Evolutionary conservation across 2,888 invertebrate genomes (phyloP).

Genomic region (Deilephila elpenor): DNA sequence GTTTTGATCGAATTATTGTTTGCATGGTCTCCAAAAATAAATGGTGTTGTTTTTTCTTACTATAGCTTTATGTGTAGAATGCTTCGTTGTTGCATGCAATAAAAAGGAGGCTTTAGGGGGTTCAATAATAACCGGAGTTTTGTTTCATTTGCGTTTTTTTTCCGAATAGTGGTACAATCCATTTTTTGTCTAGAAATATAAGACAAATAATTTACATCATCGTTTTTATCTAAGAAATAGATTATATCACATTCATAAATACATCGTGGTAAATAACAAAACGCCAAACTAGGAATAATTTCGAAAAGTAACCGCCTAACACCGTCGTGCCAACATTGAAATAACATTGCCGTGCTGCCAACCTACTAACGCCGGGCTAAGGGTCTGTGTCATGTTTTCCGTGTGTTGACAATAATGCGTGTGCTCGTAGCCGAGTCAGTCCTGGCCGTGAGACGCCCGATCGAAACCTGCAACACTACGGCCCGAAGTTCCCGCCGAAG

Average conservation of each 20-base stretch:
- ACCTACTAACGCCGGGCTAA: slow-evolving; percentile 47
- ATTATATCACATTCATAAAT: neutral
- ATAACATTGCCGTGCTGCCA: slow-evolving; percentile 29
- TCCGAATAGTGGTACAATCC: neutral
- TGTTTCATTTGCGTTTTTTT: neutral
- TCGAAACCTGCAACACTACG: slow-evolving; percentile 93
- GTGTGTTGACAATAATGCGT: slow-evolving; percentile 45
- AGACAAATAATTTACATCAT: too few species aligned
- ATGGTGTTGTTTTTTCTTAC: slow-evolving; percentile 8
- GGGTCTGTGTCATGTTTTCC: slow-evolving; percentile 51
- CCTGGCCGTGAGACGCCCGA: slow-evolving; percentile 94
- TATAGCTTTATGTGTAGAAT: neutral
- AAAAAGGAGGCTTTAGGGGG: neutral
- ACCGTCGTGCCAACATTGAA: slow-evolving; percentile 23
- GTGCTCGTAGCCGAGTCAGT: slow-evolving; percentile 90
- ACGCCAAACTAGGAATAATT: neutral
- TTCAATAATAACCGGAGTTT: neutral
- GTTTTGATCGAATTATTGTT: too few species aligned
- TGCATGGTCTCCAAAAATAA: neutral
- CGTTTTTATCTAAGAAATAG: neutral
- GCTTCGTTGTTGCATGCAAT: slow-evolving; percentile 12
- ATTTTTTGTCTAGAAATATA: neutral
- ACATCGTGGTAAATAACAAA: neutral
- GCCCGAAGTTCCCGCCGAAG: slow-evolving; percentile 94
- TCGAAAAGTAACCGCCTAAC: slow-evolving; percentile 16